Evolutionary conservation across 2,113 vertebrate species (phyloP).

Genomic region (Pseudorectes ferrugineus): DNA sequence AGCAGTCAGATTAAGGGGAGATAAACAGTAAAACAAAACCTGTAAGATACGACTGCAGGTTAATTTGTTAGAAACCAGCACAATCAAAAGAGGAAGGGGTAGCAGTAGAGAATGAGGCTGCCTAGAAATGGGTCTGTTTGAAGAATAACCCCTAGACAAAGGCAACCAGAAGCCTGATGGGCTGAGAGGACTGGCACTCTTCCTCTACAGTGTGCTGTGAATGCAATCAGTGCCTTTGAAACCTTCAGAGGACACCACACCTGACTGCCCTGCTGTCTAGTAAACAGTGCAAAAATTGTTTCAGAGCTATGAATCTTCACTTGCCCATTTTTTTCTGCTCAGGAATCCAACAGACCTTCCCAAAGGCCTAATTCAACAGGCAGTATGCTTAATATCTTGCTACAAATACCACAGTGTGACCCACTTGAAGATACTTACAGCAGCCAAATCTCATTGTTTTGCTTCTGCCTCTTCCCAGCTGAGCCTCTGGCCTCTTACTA

Average conservation of each 20-base stretch:
- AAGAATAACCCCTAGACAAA: not conserved
- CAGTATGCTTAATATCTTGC: not conserved
- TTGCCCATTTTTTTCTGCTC: not conserved
- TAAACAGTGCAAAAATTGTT: not conserved
- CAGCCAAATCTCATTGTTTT: not conserved
- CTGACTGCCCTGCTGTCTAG: not conserved
- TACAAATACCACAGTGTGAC: not conserved
- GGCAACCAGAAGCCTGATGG: not conserved
- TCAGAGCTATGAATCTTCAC: not conserved
- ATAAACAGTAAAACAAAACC: not conserved
- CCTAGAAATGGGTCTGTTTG: not conserved
- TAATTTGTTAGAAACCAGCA: not conserved
- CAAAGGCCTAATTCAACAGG: not conserved
- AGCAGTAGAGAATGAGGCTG: not conserved
- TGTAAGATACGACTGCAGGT: not conserved
- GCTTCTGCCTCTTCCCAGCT: not conserved
- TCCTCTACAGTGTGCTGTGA: not conserved
- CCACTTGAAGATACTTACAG: not conserved
- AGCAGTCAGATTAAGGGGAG: not conserved
- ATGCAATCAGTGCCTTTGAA: not conserved
- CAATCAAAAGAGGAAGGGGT: not conserved
- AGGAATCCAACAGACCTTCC: not conserved
- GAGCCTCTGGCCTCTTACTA: not conserved
- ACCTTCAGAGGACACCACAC: not conserved
- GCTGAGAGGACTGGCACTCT: not conserved